Evolutionary conservation across 2,113 vertebrate genomes (phyloP).

Genomic region (Petaurus breviceps): DNA sequence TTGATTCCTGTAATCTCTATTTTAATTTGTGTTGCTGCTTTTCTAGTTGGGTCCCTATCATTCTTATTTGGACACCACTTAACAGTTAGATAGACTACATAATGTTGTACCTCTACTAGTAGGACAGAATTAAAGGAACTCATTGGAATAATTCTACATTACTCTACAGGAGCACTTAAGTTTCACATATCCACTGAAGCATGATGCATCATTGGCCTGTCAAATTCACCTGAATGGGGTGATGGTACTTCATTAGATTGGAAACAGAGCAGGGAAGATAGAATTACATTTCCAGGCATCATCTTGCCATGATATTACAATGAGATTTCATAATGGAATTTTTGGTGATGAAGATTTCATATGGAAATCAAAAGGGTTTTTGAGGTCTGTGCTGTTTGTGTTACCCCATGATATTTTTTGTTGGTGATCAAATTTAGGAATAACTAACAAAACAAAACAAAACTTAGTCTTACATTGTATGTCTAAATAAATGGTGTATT

Average conservation of each 20-base stretch:
- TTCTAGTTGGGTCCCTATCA: not conserved
- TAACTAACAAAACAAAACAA: not conserved
- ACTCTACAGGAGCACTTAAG: not conserved
- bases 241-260: not conserved
- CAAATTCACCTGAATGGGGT: not conserved
- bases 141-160: slow-evolving; percentile 4
- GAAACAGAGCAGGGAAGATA: not conserved
- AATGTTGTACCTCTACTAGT: not conserved
- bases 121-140: slow-evolving; percentile 6
- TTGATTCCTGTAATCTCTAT: not conserved
- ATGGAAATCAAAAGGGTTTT: slow-evolving; percentile 37
- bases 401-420: not conserved
- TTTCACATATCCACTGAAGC: not conserved
- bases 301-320: not conserved
- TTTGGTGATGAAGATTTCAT: slow-evolving; percentile 11
- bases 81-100: not conserved
- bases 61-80: not conserved
- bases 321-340: not conserved
- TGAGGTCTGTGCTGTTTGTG: not conserved
- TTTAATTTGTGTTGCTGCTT: slow-evolving; percentile 5
- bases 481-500: slow-evolving; percentile 25
- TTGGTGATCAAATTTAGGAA: not conserved
- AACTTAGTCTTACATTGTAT: slow-evolving; percentile 7
- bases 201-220: not conserved
- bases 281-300: not conserved